Evolutionary conservation across 2,797 vertebrate species (phyloP).

Genomic region (Pseudomugil gertrudae): DNA sequence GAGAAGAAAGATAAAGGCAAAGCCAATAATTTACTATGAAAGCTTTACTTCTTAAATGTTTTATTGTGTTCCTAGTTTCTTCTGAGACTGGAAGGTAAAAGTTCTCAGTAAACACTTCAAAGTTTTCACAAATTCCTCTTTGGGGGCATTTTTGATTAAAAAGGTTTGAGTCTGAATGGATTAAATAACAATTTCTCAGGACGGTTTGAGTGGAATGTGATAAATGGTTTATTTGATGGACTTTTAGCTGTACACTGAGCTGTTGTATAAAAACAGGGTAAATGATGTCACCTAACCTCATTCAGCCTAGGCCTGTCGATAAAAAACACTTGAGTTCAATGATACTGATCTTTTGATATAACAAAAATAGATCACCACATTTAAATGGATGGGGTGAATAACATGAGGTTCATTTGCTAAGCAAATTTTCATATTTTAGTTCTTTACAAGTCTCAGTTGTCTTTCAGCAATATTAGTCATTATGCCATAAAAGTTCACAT

Average conservation of each 20-base stretch:
- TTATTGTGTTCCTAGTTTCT: background rate
- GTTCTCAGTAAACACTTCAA: background rate
- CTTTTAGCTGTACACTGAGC: conserved; percentile 40
- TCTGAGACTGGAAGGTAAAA: background rate
- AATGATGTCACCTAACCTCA: conserved; percentile 29
- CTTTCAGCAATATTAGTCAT: background rate
- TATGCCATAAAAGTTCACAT: background rate
- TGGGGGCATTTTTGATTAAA: background rate
- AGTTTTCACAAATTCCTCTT: background rate
- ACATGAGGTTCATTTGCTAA: background rate
- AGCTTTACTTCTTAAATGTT: background rate
- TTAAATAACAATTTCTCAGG: background rate
- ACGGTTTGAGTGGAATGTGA: conserved; percentile 9
- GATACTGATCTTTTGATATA: conserved; percentile 17
- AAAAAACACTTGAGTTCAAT: conserved; percentile 35
- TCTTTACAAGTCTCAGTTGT: background rate
- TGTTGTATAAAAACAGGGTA: conserved; percentile 24
- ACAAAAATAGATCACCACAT: conserved; percentile 15
- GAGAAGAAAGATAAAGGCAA: background rate
- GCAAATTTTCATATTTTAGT: background rate
- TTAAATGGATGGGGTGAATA: background rate
- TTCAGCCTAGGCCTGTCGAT: conserved; percentile 29
- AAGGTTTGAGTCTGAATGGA: background rate
- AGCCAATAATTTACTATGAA: background rate
- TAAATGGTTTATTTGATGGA: conserved; percentile 44